A percentile compares a stretch with the other conserved stretches of the same genome.
These are phyloP conservation scores for Euthynnus affinis DNA, from an alignment of 2,797 vertebrate species.

Conservation along the genomic window DNA sequence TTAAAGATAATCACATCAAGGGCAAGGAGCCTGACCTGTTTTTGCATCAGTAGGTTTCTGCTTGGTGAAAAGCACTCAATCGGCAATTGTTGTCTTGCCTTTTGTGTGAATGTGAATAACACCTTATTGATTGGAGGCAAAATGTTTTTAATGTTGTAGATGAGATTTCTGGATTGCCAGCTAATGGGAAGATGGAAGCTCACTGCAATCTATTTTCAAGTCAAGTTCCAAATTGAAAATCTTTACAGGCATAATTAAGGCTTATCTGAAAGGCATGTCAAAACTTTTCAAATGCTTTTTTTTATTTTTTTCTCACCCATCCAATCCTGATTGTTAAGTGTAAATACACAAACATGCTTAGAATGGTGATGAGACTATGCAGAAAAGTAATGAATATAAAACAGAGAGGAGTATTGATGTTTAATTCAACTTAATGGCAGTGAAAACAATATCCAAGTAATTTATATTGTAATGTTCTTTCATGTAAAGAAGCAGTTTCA, in stretches of 20 bases:
- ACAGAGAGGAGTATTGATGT: constrained; percentile 62
- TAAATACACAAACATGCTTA: constrained; percentile 66
- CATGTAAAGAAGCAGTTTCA: constrained; percentile 37
- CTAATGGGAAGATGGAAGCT: constrained; percentile 87
- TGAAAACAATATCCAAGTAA: constrained; percentile 50
- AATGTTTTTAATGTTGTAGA: constrained; percentile 91
- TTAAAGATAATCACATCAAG: constrained; percentile 85
- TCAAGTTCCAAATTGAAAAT: constrained; percentile 89
- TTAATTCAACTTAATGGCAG: constrained; percentile 48
- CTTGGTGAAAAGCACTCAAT: constrained; percentile 77
- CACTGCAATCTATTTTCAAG: constrained; percentile 87
- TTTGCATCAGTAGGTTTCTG: constrained; percentile 82
- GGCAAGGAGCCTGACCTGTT: constrained; percentile 79
- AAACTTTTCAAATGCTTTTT: constrained; percentile 77
- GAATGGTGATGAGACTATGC: constrained; percentile 55
- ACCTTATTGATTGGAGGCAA: constrained; percentile 87
- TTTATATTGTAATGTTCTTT: constrained; percentile 54
- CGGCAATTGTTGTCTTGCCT: constrained; percentile 82
- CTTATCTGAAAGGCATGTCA: constrained; percentile 84
- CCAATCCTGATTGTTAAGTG: constrained; percentile 64
- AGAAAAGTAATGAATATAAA: constrained; percentile 74
- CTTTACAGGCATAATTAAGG: constrained; percentile 88
- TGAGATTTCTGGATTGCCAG: constrained; percentile 88
- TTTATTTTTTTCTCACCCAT: constrained; percentile 41
- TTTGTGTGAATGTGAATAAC: constrained; percentile 86